Evolutionary conservation across 2,888 invertebrate genomes (phyloP).

Genomic region (Galerucella calmariensis): DNA sequence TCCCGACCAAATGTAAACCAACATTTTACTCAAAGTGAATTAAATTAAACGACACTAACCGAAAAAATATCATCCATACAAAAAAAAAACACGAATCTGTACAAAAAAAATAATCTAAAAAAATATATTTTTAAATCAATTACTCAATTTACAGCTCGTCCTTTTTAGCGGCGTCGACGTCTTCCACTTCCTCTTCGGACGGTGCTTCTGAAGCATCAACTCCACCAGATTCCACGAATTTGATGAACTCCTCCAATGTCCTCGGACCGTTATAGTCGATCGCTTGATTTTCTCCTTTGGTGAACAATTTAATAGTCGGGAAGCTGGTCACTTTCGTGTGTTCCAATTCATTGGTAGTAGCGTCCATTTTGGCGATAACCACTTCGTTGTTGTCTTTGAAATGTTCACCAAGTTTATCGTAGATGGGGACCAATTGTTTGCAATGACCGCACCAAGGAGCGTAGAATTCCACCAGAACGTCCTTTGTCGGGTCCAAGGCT

Average conservation of each 20-base stretch:
- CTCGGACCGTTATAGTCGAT: conserved; percentile 96
- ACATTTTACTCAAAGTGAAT: conserved; percentile 16
- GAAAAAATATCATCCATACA: neutral
- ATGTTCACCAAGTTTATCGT: conserved; percentile 87
- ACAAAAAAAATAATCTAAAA: conserved; percentile 28
- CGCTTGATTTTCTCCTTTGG: conserved; percentile 88
- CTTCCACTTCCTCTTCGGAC: conserved; percentile 72
- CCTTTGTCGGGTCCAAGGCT: conserved; percentile 86
- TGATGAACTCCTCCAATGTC: conserved; percentile 90
- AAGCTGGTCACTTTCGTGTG: conserved; percentile 94
- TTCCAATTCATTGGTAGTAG: conserved; percentile 97
- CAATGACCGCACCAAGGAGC: conserved; percentile 99
- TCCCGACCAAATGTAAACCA: neutral
- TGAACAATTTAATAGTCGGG: conserved; percentile 95
- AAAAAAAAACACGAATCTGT: conserved; percentile 3
- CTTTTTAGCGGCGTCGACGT: conserved; percentile 78
- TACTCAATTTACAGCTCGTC: conserved; percentile 78
- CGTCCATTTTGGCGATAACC: conserved; percentile 98
- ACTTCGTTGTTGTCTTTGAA: conserved; percentile 85
- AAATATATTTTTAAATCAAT: conserved; percentile 27
- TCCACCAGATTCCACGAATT: conserved; percentile 94
- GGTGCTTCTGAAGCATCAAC: conserved; percentile 79
- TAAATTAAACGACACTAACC: conserved; percentile 28
- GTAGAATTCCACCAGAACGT: conserved; percentile 98
- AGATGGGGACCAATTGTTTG: conserved; percentile 96